Base-by-base conservation (phyloP, 1,140 invertebrate genomes). In the Gonioctena quinquepunctata region DNA sequence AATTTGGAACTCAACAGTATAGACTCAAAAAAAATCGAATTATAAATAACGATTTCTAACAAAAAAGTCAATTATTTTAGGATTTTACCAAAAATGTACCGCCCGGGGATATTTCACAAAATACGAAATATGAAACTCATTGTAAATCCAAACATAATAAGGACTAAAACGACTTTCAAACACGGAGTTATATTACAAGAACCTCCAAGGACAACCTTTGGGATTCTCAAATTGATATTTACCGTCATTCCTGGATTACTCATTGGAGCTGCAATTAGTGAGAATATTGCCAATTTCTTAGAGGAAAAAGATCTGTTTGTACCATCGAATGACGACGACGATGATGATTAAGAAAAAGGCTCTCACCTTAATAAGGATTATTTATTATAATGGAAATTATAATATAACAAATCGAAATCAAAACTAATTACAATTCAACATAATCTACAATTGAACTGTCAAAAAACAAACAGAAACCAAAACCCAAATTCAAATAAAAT, bases 301-400 rank as follows among this genome's bases (percentile, higher is more conserved):
- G 97, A 99, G 86, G 97, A 99, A 84, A 98, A 98, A 82, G 97
- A 99, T 83, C 87, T 99, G 3, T 99, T 99, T 86, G 95, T 99
- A 13, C 96, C 97, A 8, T 91, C 92, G 3, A 96, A 99, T 80
- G 96, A 99, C 77, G 96, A 99, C 79, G 96, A 98, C 77, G 94
- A 97, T 80, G 94, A 96, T 72, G 80, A 82, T 70, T 80, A 77
- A n/a, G n/a, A n/a, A n/a, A n/a, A n/a, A n/a, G n/a, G n/a, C n/a
- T n/a, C n/a, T n/a, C n/a, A n/a, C n/a, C n/a, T n/a, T n/a, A n/a
- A n/a, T n/a, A n/a, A n/a, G n/a, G n/a, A n/a, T n/a, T n/a, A n/a
- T n/a, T n/a, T n/a, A n/a, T n/a, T n/a, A n/a, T n/a, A n/a, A n/a
- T n/a, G n/a, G n/a, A n/a, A n/a, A n/a, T n/a, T n/a, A n/a, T n/a